phyloP scores from a whole-genome alignment of 2,888 invertebrate species.

The Apodemia duryi region DNA sequence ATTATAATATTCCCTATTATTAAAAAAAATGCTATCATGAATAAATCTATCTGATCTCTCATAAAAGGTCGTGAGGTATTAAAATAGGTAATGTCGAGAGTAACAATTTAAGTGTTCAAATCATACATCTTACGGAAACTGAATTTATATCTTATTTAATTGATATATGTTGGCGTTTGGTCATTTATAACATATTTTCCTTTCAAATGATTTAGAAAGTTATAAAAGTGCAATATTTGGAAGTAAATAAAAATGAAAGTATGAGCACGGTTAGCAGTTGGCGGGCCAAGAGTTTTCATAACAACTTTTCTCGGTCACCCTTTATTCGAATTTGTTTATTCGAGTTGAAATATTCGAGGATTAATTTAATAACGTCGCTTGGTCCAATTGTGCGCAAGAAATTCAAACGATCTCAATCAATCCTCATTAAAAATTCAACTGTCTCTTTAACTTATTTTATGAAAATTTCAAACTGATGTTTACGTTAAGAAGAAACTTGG shows the following conservation, averaged over 20 bases:
- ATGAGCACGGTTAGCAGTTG: constrained; percentile 30
- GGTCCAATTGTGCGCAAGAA: constrained; percentile 64
- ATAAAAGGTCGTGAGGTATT: no score
- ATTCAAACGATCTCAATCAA: constrained; percentile 74
- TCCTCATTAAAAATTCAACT: constrained; percentile 74
- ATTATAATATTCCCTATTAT: no score
- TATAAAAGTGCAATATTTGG: constrained; percentile 6
- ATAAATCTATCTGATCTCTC: no score
- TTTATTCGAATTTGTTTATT: constrained; percentile 58
- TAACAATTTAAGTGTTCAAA: no score
- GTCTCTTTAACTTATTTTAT: constrained; percentile 68
- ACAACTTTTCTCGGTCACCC: constrained; percentile 40
- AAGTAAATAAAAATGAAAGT: constrained; percentile 20
- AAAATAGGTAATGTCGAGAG: no score
- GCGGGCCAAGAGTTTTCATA: constrained; percentile 35
- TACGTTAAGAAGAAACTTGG: constrained; percentile 59
- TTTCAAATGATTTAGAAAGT: no score
- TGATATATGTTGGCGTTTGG: no score
- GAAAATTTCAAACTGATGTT: constrained; percentile 70
- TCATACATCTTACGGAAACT: no score
- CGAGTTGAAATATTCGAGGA: constrained; percentile 60
- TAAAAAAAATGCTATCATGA: no score
- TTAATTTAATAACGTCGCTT: constrained; percentile 60
- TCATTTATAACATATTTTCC: no score
- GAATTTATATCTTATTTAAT: no score